Evolutionary conservation across 2,797 vertebrate genomes (phyloP).

Genomic region (Sciaenops ocellatus): DNA sequence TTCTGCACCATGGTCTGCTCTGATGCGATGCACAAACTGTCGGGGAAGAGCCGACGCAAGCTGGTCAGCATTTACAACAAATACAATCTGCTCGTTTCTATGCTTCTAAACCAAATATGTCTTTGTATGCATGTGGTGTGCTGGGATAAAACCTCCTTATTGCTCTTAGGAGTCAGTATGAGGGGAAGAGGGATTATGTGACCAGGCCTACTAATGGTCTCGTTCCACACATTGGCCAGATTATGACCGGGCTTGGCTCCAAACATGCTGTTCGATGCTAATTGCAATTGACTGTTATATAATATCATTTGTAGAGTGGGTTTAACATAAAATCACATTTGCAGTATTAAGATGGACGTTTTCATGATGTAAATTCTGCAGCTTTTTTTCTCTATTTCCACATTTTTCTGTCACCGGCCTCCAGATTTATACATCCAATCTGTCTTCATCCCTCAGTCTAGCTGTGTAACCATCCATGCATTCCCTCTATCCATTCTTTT

Average conservation of each 20-base stretch:
- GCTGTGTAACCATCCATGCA: constrained; percentile 32
- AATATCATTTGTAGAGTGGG: constrained; percentile 45
- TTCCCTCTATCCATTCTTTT: constrained; percentile 21
- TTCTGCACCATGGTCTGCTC: constrained; percentile 38
- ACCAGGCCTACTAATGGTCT: constrained; percentile 29
- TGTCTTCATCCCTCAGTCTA: constrained; percentile 31
- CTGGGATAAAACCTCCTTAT: background rate
- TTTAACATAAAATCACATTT: constrained; percentile 44
- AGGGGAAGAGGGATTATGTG: constrained; percentile 43
- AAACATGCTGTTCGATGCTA: constrained; percentile 37
- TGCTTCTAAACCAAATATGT: background rate
- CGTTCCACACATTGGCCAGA: constrained; percentile 48
- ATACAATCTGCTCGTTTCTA: background rate
- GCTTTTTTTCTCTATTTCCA: background rate
- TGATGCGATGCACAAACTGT: background rate
- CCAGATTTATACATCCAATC: constrained; percentile 34
- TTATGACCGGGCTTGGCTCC: constrained; percentile 38
- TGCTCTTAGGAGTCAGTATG: constrained; percentile 12
- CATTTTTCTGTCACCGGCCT: background rate
- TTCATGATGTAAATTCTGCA: constrained; percentile 30
- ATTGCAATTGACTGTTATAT: constrained; percentile 55
- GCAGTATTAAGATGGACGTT: constrained; percentile 31
- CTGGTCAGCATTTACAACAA: constrained; percentile 13
- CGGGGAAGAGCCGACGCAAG: constrained; percentile 15
- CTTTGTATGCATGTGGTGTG: background rate